Evolutionary conservation across 2,797 vertebrate genomes (phyloP).

Genomic region (Pseudopleuronectes americanus): DNA sequence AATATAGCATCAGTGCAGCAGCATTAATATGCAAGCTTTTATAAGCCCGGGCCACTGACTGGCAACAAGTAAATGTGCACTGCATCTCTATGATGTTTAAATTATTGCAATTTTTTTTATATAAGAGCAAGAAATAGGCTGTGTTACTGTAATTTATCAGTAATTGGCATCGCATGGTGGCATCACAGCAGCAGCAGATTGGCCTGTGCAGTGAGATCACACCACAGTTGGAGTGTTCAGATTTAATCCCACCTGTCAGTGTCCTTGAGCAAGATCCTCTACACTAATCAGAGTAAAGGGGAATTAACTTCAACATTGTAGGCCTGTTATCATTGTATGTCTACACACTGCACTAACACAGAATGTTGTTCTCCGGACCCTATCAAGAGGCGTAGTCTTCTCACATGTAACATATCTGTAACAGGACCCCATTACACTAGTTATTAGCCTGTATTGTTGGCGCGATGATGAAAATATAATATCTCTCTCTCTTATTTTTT

Average conservation of each 20-base stretch:
- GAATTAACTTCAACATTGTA: slow-evolving; percentile 6
- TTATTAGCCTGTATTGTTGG: not conserved
- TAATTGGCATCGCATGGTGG: slow-evolving; percentile 15
- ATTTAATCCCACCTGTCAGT: slow-evolving; percentile 17
- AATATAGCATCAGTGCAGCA: slow-evolving; percentile 31
- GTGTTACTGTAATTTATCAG: not conserved
- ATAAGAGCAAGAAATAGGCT: not conserved
- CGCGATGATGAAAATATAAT: too few relatives aligned
- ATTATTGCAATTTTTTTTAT: not conserved
- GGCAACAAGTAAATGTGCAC: slow-evolving; percentile 16
- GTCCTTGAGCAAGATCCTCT: slow-evolving; percentile 33
- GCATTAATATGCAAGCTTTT: slow-evolving; percentile 40
- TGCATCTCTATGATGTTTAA: slow-evolving; percentile 12
- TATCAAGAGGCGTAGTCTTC: too few relatives aligned
- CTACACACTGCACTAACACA: too few relatives aligned
- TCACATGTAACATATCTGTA: not conserved
- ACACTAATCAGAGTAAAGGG: not conserved
- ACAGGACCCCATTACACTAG: not conserved
- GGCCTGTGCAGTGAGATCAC: slow-evolving; percentile 50
- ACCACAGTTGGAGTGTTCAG: slow-evolving; percentile 37
- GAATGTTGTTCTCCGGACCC: not conserved
- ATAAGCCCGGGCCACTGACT: slow-evolving; percentile 10
- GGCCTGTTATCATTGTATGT: not conserved
- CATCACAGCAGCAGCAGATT: slow-evolving; percentile 45
- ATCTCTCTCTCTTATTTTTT: not conserved